These are phyloP conservation scores for Phymatocera aterrima DNA, from an alignment of 2,888 invertebrate species.

Conservation along the genomic window DNA sequence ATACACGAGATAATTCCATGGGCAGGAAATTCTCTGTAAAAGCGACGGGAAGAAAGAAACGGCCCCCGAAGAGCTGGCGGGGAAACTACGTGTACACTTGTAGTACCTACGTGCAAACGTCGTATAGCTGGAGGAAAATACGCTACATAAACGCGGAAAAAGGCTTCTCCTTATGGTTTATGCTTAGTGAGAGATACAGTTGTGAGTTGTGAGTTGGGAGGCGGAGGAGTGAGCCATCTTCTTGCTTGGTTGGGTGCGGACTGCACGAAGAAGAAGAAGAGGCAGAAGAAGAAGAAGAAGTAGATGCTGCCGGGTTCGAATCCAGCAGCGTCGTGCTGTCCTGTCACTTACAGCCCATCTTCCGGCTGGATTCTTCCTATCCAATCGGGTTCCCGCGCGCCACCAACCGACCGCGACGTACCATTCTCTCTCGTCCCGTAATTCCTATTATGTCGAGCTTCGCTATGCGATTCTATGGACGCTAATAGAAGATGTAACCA, in stretches of 20 bases:
- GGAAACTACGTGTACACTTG: no score
- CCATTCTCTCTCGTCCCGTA: constrained; percentile 26
- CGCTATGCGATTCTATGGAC: neutral
- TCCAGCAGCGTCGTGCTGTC: constrained; percentile 40
- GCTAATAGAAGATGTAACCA: constrained; percentile 35
- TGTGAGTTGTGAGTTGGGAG: constrained; percentile 10
- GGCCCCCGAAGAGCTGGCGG: neutral
- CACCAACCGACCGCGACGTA: neutral
- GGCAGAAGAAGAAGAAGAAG: no score
- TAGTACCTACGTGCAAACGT: neutral
- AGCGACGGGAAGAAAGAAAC: neutral
- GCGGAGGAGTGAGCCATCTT: constrained; percentile 44
- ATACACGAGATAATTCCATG: neutral
- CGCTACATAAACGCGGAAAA: no score
- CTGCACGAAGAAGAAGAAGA: constrained; percentile 43
- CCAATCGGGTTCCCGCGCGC: constrained; percentile 34
- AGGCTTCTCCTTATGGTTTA: neutral
- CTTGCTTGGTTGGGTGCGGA: constrained; percentile 42
- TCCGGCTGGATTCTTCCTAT: constrained; percentile 46
- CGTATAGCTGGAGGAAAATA: neutral
- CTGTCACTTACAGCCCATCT: constrained; percentile 45
- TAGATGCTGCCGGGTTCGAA: constrained; percentile 24
- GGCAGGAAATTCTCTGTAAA: neutral
- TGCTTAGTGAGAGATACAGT: neutral
- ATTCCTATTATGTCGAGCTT: constrained; percentile 39